These are phyloP conservation scores for Pedetes capensis DNA, from an alignment of 2,113 vertebrate genomes.

Conservation along the genomic window DNA sequence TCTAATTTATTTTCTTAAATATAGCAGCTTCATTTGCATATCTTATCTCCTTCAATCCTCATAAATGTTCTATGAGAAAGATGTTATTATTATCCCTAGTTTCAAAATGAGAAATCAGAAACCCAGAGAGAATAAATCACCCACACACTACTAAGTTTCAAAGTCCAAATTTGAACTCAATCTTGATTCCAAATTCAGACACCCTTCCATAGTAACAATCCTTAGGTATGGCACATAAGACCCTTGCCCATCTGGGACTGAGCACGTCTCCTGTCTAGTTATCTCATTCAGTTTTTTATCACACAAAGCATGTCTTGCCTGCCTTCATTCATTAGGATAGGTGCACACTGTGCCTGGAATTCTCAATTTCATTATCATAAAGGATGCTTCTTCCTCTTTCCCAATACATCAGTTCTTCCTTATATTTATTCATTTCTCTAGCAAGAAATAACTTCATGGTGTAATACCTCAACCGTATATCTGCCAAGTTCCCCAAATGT, in stretches of 20 bases:
- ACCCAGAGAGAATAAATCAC: slow-evolving; percentile 41
- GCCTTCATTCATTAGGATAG: not conserved
- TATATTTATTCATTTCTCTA: not conserved
- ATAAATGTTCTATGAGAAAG: slow-evolving; percentile 73
- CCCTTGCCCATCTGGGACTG: not conserved
- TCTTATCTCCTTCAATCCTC: slow-evolving; percentile 63
- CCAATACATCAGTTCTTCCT: not conserved
- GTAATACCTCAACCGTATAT: not conserved
- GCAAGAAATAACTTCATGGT: not conserved
- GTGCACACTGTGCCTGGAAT: not conserved
- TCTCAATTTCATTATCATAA: not conserved
- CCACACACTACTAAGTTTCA: not conserved
- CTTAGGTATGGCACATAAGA: not conserved
- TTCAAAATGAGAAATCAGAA: slow-evolving; percentile 64
- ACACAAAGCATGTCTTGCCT: not conserved
- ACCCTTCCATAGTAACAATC: not conserved
- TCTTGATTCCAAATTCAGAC: slow-evolving; percentile 36
- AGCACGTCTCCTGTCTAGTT: not conserved
- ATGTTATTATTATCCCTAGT: slow-evolving; percentile 68
- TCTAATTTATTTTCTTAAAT: slow-evolving; percentile 71
- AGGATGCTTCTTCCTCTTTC: not conserved
- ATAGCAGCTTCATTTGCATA: slow-evolving; percentile 67
- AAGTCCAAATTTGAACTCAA: slow-evolving; percentile 28
- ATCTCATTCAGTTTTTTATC: not conserved
- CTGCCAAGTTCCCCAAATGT: not conserved